These are phyloP conservation scores for Vultur gryphus DNA, from an alignment of 2,797 vertebrate genomes.

Conservation along the genomic window DNA sequence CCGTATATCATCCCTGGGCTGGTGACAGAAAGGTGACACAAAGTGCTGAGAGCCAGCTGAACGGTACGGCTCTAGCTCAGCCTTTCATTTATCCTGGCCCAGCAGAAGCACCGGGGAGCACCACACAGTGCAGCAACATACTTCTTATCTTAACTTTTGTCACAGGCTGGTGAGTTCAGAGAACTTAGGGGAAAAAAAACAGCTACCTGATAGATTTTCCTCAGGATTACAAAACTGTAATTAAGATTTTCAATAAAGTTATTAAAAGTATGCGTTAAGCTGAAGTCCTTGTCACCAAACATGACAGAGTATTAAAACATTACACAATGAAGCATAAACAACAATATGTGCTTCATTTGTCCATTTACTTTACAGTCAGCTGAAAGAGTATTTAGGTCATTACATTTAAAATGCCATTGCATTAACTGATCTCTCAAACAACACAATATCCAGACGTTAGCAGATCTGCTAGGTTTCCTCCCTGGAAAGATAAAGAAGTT, in stretches of 20 bases:
- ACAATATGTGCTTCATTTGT: constrained; percentile 7
- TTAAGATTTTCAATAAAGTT: background rate
- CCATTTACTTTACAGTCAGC: constrained; percentile 28
- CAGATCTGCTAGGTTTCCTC: background rate
- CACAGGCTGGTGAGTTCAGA: background rate
- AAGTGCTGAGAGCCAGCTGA: background rate
- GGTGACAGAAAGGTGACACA: background rate
- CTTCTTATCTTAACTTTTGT: background rate
- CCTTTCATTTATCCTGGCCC: background rate
- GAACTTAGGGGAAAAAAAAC: accelerated
- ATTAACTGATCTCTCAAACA: constrained; percentile 49
- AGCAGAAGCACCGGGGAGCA: background rate
- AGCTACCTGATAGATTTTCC: background rate
- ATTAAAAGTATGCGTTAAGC: background rate
- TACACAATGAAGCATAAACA: constrained; percentile 41
- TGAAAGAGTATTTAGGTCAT: constrained; percentile 52
- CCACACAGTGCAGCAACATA: background rate
- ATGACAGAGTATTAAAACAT: constrained; percentile 34
- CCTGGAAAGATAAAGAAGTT: background rate
- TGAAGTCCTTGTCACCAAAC: constrained; percentile 16
- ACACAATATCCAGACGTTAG: background rate
- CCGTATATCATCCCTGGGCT: background rate
- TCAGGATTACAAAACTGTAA: background rate
- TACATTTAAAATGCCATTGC: constrained; percentile 16
- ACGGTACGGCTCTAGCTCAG: background rate